A percentile compares a stretch with the other conserved stretches of the same genome.
Conservation (phyloP, 2,797 vertebrate genomes). For the Naso thynnoides region DNA sequence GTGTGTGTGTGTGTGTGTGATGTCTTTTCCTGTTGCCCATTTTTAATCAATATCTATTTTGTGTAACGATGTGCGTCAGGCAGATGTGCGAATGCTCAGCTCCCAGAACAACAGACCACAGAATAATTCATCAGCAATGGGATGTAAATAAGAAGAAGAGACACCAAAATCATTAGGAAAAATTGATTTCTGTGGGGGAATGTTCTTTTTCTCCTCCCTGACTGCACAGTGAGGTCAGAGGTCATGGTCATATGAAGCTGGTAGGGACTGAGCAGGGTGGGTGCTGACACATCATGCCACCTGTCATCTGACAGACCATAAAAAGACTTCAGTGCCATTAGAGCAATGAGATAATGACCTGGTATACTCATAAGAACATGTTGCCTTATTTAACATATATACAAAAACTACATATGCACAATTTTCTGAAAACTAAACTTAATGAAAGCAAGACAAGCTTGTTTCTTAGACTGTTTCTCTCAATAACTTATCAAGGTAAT, state of each 20-base stretch:
- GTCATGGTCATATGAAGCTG: conserved; percentile 30
- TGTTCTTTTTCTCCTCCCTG: neutral
- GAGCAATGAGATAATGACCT: neutral
- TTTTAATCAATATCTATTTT: conserved; percentile 51
- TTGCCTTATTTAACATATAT: neutral
- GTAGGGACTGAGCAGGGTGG: conserved; percentile 1
- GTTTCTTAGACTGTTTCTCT: neutral
- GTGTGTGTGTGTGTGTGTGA: neutral
- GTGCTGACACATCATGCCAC: conserved; percentile 15
- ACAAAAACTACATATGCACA: neutral
- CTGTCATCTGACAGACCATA: conserved; percentile 33
- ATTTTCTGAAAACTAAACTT: neutral
- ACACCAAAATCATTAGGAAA: neutral
- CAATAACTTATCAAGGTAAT: no score
- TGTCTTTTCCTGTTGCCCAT: conserved; percentile 9
- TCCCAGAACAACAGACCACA: conserved; percentile 29
- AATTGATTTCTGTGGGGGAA: conserved; percentile 21
- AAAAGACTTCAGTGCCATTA: conserved; percentile 8
- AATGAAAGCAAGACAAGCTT: neutral
- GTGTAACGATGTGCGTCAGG: conserved; percentile 44
- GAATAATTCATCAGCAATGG: conserved; percentile 11
- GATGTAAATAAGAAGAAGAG: conserved; percentile 20
- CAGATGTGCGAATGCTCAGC: conserved; percentile 20
- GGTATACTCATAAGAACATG: neutral
- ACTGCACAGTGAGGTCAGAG: conserved; percentile 28